Percentiles rank a stretch among this genome's conserved stretches.
Evolutionary conservation across 2,888 invertebrate species (phyloP).

Genomic region (Dysmachus trigonus): DNA sequence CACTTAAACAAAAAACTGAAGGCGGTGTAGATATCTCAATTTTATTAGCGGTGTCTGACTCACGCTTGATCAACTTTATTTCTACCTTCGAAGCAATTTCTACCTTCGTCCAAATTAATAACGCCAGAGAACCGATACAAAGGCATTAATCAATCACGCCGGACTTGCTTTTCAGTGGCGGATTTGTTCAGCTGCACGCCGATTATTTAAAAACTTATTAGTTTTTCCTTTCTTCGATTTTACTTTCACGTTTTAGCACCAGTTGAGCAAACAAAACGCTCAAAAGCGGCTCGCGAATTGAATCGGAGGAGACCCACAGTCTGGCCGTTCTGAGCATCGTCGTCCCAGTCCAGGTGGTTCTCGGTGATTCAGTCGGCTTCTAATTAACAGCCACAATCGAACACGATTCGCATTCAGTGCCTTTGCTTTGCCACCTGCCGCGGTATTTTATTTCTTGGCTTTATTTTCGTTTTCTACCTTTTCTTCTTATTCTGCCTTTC

Average conservation of each 20-base stretch:
- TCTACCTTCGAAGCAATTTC: background rate
- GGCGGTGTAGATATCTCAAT: no score
- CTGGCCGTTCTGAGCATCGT: background rate
- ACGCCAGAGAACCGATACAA: background rate
- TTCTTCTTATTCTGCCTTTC: background rate
- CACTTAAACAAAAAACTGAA: no score
- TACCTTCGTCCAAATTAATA: background rate
- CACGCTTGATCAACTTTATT: background rate
- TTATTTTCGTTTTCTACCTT: background rate
- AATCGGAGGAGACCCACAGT: background rate
- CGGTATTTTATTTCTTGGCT: background rate
- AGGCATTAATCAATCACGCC: background rate
- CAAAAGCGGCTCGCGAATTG: background rate
- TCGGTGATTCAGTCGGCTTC: background rate
- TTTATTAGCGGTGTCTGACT: background rate
- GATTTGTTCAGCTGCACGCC: background rate
- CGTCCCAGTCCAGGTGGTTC: background rate
- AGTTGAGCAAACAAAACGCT: background rate
- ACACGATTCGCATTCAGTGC: background rate
- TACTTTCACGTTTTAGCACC: background rate
- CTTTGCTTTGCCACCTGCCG: background rate
- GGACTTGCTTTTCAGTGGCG: background rate
- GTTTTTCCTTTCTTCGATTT: slow-evolving; percentile 11
- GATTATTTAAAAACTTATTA: slow-evolving; percentile 9
- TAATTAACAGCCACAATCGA: slow-evolving; percentile 2